Evolutionary conservation across 2,888 invertebrate genomes (phyloP).

Genomic region (Gastracanthus pulcherrimus): DNA sequence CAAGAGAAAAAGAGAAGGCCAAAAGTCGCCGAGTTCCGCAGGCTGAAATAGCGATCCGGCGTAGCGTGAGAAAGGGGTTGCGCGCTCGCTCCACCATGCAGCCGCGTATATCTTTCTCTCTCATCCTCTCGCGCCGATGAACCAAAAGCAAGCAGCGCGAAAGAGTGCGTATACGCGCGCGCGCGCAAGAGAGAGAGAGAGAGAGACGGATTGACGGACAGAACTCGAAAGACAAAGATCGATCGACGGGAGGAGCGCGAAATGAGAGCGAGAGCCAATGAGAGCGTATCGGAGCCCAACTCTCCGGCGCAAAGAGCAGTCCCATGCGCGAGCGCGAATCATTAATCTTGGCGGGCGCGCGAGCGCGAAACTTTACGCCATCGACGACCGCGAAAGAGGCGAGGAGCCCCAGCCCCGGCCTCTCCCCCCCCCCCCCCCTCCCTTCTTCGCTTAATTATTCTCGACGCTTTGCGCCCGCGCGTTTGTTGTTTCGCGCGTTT

Average conservation of each 20-base stretch:
- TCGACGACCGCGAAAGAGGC: constrained; percentile 36
- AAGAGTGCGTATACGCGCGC: background rate
- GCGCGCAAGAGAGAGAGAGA: constrained; percentile 35
- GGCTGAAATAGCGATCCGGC: constrained; percentile 57
- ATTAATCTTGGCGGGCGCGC: constrained; percentile 52
- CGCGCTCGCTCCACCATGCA: constrained; percentile 7
- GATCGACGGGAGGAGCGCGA: constrained; percentile 57
- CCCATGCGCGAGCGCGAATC: constrained; percentile 32
- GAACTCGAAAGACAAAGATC: constrained; percentile 58
- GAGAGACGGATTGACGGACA: constrained; percentile 57
- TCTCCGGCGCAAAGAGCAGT: too few relatives aligned
- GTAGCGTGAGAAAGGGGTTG: constrained; percentile 68
- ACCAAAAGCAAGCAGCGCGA: constrained; percentile 54
- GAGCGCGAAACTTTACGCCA: constrained; percentile 54
- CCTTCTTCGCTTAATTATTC: constrained; percentile 54
- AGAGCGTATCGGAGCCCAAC: constrained; percentile 12
- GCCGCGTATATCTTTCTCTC: too few relatives aligned
- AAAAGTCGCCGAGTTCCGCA: constrained; percentile 58
- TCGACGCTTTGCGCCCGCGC: constrained; percentile 18
- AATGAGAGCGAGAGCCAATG: constrained; percentile 47
- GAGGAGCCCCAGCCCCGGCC: background rate
- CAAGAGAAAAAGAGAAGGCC: background rate
- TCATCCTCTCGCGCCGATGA: background rate
- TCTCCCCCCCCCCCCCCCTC: background rate
- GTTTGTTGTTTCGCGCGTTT: too few relatives aligned